These are phyloP conservation scores for Columba livia DNA, from an alignment of 2,113 vertebrate species.

Conservation along the genomic window DNA sequence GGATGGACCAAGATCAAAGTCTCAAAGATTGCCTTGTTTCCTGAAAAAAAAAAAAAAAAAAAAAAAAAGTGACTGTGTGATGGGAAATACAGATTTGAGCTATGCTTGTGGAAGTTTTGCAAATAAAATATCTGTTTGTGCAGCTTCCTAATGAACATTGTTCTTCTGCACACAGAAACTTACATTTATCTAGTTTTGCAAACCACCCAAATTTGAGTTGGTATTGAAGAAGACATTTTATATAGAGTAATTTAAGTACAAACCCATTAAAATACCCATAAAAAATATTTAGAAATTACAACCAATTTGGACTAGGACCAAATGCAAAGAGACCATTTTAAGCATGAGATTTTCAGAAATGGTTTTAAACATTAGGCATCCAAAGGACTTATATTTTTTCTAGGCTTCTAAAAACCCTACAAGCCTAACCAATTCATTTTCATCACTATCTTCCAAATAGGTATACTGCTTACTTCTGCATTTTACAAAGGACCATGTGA, in stretches of 20 bases:
- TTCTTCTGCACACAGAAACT: not conserved
- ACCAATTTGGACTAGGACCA: not conserved
- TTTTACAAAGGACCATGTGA: not conserved
- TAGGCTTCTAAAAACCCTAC: not conserved
- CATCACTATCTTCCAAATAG: not conserved
- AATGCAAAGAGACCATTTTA: accelerated
- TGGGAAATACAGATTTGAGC: conserved; percentile 23
- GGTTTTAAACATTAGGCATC: not conserved
- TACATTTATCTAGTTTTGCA: not conserved
- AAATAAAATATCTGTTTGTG: not conserved
- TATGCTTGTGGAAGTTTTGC: not conserved
- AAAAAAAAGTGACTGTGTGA: not conserved
- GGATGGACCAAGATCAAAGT: conserved; percentile 65
- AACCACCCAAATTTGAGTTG: not conserved
- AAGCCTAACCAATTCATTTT: not conserved
- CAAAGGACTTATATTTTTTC: accelerated
- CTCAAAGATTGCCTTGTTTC: conserved; percentile 2
- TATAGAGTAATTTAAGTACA: not conserved
- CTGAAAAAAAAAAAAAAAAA: not conserved
- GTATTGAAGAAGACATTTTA: not conserved
- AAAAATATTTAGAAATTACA: not conserved
- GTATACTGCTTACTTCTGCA: not conserved
- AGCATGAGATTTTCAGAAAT: not conserved
- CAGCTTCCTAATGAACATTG: not conserved
- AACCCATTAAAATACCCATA: not conserved